phyloP scores from a whole-genome alignment of 1,140 invertebrate genomes.

The Samia ricini region DNA sequence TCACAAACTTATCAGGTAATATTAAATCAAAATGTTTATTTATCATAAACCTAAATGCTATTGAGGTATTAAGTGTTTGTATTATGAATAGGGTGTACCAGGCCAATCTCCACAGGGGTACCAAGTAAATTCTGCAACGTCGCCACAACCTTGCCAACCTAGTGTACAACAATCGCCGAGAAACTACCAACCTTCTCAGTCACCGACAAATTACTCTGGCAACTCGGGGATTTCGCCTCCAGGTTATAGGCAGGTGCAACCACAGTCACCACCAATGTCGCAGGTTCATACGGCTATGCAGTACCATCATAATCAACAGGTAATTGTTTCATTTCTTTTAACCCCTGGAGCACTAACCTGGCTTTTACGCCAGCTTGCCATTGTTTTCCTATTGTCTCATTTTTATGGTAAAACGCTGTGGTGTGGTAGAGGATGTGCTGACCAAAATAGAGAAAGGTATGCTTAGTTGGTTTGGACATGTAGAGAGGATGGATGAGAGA shows the following conservation, averaged over 20 bases:
- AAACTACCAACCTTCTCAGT: slow-evolving; percentile 60
- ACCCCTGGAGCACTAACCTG: too few species aligned
- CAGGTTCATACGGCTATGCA: slow-evolving; percentile 62
- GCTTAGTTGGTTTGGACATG: too few species aligned
- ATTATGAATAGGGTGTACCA: slow-evolving; percentile 45
- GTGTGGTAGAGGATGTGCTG: too few species aligned
- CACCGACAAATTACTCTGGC: slow-evolving; percentile 50
- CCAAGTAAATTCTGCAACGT: slow-evolving; percentile 56
- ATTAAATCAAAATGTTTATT: background rate
- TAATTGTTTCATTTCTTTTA: slow-evolving; percentile 10
- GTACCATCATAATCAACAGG: slow-evolving; percentile 68
- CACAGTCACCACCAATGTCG: slow-evolving; percentile 60
- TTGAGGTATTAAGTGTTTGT: background rate
- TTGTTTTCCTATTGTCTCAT: too few species aligned
- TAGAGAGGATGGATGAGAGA: too few species aligned
- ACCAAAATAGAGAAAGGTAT: too few species aligned
- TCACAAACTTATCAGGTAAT: slow-evolving; percentile 62
- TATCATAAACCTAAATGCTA: background rate
- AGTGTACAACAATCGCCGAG: slow-evolving; percentile 58
- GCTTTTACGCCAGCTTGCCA: too few species aligned
- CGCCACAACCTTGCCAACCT: slow-evolving; percentile 52
- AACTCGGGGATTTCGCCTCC: slow-evolving; percentile 58
- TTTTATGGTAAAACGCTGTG: too few species aligned
- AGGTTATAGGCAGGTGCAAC: slow-evolving; percentile 62
- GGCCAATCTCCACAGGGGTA: slow-evolving; percentile 57